Evolutionary conservation across 2,888 invertebrate genomes (phyloP).

Genomic region (Reticulitermes lucifugus): DNA sequence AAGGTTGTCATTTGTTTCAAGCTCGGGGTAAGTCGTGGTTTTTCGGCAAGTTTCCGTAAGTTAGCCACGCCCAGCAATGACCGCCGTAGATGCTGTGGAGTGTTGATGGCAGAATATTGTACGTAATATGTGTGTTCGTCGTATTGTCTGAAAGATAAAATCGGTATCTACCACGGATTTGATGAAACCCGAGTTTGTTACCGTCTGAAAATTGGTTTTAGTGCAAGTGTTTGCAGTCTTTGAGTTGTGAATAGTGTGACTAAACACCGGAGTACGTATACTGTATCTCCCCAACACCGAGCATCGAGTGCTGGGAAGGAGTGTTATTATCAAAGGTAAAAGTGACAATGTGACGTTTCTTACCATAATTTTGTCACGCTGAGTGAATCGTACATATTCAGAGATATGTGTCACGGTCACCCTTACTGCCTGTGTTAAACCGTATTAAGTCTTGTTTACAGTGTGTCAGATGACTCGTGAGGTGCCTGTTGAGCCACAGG

Average conservation of each 20-base stretch:
- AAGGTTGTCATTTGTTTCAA: not conserved
- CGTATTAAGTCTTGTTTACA: not conserved
- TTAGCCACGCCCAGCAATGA: conserved; percentile 50
- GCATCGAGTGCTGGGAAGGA: conserved; percentile 4
- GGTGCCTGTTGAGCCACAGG: not conserved
- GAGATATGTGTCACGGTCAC: not conserved
- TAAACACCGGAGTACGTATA: conserved; percentile 4
- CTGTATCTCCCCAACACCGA: not conserved
- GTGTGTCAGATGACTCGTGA: not conserved
- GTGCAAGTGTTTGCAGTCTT: not conserved
- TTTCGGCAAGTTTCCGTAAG: conserved; percentile 26
- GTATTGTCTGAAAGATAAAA: conserved; percentile 8
- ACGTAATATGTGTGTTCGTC: conserved; percentile 1
- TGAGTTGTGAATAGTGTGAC: conserved; percentile 19
- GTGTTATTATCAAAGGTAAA: conserved; percentile 22
- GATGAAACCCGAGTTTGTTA: not conserved
- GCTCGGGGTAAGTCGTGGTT: conserved; percentile 6
- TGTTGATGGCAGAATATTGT: not conserved
- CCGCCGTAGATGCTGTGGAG: conserved; percentile 30
- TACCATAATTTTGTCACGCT: not conserved
- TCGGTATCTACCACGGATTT: not conserved
- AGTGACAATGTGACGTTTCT: conserved; percentile 14
- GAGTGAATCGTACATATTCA: not conserved
- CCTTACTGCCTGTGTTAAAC: not conserved
- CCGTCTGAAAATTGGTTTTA: not conserved